These are phyloP conservation scores for Psix sp. DNA, from an alignment of 1,140 invertebrate species.

Conservation along the genomic window DNA sequence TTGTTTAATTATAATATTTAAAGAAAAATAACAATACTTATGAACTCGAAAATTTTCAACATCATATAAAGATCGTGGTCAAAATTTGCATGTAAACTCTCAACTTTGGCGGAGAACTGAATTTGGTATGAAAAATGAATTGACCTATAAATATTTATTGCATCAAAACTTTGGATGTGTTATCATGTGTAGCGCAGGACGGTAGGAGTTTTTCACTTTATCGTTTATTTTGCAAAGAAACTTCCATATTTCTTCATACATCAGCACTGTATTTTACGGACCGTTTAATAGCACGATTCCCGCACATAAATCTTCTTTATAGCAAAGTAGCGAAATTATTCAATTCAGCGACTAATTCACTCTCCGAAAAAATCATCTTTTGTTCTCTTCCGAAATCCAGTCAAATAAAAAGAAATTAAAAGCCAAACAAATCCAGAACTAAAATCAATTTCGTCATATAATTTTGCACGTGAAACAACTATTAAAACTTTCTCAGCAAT, in stretches of 20 bases:
- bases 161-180: constrained; percentile 13
- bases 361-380: constrained; percentile 12
- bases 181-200: constrained; percentile 14
- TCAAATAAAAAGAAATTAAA: too few species aligned
- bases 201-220: constrained; percentile 20
- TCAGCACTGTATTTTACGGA: constrained; percentile 39
- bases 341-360: constrained; percentile 38
- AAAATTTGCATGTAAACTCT: not conserved
- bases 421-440: too few species aligned
- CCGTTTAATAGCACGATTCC: constrained; percentile 30
- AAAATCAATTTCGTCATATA: too few species aligned
- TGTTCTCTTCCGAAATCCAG: constrained; percentile 8
- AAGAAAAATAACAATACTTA: too few species aligned
- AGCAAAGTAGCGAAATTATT: constrained; percentile 34
- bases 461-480: constrained; percentile 2
- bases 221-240: constrained; percentile 32
- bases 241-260: constrained; percentile 42
- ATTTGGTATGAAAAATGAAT: constrained; percentile 2
- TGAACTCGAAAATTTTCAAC: too few species aligned
- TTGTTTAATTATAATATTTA: too few species aligned
- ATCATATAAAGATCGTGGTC: too few species aligned
- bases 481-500: constrained; percentile 11
- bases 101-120: not conserved
- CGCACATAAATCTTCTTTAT: constrained; percentile 45
- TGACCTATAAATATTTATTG: constrained; percentile 25